Evolutionary conservation across 1,140 invertebrate genomes (phyloP).

Genomic region (Sitobion miscanthi): DNA sequence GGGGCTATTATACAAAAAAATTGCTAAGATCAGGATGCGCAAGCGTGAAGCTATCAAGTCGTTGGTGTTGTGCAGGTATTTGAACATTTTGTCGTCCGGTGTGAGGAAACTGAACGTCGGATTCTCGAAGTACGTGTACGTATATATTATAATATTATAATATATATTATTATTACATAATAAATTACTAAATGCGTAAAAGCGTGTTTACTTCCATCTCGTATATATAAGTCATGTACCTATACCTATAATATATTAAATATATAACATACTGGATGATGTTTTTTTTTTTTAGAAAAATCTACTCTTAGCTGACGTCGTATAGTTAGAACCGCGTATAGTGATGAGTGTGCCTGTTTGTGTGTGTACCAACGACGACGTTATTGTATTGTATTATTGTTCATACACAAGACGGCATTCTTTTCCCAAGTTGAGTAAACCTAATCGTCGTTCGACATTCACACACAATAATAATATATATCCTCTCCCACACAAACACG

Average conservation of each 20-base stretch:
- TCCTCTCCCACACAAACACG: not conserved
- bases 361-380: not conserved
- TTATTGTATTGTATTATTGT: not conserved
- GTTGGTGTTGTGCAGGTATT: constrained; percentile 1
- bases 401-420: constrained; percentile 1
- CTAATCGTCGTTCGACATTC: constrained; percentile 38
- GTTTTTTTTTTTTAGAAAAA: not conserved
- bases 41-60: constrained; percentile 2
- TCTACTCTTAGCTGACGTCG: not conserved
- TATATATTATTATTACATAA: no score
- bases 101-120: constrained; percentile 9
- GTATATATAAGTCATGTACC: not conserved
- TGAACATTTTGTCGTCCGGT: constrained; percentile 8
- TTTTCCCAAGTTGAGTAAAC: constrained; percentile 46
- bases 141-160: not conserved
- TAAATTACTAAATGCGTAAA: not conserved
- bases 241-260: not conserved
- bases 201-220: not conserved
- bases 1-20: not conserved
- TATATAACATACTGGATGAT: not conserved
- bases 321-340: not conserved
- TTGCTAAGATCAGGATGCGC: not conserved
- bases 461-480: constrained; percentile 29
- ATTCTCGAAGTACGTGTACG: constrained; percentile 46
- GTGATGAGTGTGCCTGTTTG: not conserved